Conservation (phyloP, 64 coral and sea anemone species). For the Orbicella faveolata region DNA sequence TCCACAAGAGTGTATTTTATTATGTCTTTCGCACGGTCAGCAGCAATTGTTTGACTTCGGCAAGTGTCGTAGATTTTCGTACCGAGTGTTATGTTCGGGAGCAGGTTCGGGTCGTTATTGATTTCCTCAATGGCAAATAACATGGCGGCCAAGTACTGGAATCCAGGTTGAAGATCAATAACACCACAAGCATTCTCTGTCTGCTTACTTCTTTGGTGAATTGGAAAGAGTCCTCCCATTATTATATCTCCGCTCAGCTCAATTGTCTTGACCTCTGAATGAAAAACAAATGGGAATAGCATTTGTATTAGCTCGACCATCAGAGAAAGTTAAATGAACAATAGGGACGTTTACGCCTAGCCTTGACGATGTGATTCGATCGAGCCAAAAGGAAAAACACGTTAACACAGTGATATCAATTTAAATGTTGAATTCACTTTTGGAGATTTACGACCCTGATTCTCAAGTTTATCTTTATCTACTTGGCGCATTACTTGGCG, state of each 20-base stretch:
- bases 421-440: too few species aligned
- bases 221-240: constrained; percentile 54
- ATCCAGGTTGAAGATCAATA: constrained; percentile 90
- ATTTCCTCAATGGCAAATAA: constrained; percentile 77
- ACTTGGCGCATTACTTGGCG: too few species aligned
- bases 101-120: constrained; percentile 81
- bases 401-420: too few species aligned
- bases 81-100: constrained; percentile 85
- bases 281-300: not conserved
- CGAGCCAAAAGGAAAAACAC: too few species aligned
- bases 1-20: constrained; percentile 75
- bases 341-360: too few species aligned
- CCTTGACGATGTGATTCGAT: too few species aligned
- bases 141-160: constrained; percentile 85
- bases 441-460: too few species aligned
- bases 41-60: constrained; percentile 90
- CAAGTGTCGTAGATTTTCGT: constrained; percentile 88
- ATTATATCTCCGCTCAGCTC: constrained; percentile 47
- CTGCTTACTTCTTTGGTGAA: constrained; percentile 18
- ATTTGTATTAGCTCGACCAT: not conserved
- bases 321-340: too few species aligned
- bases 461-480: too few species aligned
- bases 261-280: not conserved
- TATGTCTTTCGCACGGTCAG: constrained; percentile 73
- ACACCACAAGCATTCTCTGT: constrained; percentile 86